phyloP scores from a whole-genome alignment of 2,888 invertebrate genomes.

The Drosophila putrida region DNA sequence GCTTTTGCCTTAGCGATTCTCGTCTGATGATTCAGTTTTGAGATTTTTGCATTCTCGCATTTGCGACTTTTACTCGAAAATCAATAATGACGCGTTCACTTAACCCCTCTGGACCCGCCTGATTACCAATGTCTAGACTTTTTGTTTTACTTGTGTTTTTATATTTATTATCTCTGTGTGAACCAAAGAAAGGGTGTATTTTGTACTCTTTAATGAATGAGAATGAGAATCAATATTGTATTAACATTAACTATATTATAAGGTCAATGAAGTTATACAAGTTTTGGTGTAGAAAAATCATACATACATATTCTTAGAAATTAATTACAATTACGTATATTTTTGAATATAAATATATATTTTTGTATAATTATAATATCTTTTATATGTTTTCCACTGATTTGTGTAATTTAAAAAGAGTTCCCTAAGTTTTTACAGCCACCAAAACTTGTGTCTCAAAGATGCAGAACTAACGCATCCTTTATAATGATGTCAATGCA shows the following conservation, averaged over 20 bases:
- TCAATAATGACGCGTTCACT: constrained; percentile 18
- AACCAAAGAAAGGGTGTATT: no score
- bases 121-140: constrained; percentile 11
- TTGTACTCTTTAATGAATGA: no score
- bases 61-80: constrained; percentile 22
- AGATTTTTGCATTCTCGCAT: not conserved
- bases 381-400: no score
- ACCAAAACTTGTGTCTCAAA: constrained; percentile 63
- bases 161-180: not conserved
- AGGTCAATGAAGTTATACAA: not conserved
- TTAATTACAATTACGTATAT: no score
- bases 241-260: no score
- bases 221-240: no score
- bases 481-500: constrained; percentile 48
- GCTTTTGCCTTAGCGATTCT: not conserved
- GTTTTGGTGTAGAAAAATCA: not conserved
- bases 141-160: not conserved
- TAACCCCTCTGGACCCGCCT: not conserved
- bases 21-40: constrained; percentile 39
- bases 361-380: no score
- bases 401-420: not conserved
- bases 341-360: no score
- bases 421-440: constrained; percentile 13
- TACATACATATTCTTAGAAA: no score
- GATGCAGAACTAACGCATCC: constrained; percentile 55